phyloP scores from a whole-genome alignment of 1,140 invertebrate species.

The Sinella curviseta region DNA sequence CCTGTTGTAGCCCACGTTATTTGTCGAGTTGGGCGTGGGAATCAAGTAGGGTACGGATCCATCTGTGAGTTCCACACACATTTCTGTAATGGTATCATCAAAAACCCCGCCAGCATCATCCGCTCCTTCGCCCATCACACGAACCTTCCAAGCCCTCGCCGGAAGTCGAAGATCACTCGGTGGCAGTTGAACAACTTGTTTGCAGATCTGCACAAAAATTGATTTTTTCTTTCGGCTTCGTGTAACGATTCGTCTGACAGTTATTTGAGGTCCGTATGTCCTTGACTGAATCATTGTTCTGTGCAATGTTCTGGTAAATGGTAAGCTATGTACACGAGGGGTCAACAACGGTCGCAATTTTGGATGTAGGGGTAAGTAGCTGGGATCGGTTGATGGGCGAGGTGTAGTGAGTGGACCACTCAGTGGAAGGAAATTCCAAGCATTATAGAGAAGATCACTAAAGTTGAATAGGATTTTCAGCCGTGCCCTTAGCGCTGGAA shows the following conservation, averaged over 20 bases:
- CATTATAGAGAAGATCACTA: conserved; percentile 65
- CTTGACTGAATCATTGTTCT: conserved; percentile 69
- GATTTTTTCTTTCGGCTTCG: conserved; percentile 62
- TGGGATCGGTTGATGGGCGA: conserved; percentile 32
- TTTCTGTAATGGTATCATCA: conserved; percentile 72
- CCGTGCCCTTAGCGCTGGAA: conserved; percentile 60
- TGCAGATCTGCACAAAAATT: conserved; percentile 66
- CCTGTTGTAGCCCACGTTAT: conserved; percentile 65
- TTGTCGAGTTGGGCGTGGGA: conserved; percentile 62
- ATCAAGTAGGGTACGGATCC: conserved; percentile 60
- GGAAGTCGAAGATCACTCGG: conserved; percentile 64
- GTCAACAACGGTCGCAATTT: conserved; percentile 61
- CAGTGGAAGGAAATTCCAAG: conserved; percentile 65
- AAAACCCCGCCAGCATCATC: conserved; percentile 68
- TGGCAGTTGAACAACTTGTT: conserved; percentile 65
- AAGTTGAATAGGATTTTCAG: conserved; percentile 65
- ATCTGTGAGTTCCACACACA: conserved; percentile 64
- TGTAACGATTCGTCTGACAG: conserved; percentile 63
- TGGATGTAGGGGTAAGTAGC: conserved; percentile 41
- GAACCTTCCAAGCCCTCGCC: conserved; percentile 68
- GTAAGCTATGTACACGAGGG: conserved; percentile 65
- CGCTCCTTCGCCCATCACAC: conserved; percentile 60
- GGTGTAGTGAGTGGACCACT: conserved; percentile 51
- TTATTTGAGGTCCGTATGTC: conserved; percentile 69
- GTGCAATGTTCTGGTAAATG: conserved; percentile 65